Percentiles rank a stretch among this genome's conserved stretches.
Evolutionary conservation across 2,797 vertebrate species (phyloP).

Genomic region (Aphelocoma californica): DNA sequence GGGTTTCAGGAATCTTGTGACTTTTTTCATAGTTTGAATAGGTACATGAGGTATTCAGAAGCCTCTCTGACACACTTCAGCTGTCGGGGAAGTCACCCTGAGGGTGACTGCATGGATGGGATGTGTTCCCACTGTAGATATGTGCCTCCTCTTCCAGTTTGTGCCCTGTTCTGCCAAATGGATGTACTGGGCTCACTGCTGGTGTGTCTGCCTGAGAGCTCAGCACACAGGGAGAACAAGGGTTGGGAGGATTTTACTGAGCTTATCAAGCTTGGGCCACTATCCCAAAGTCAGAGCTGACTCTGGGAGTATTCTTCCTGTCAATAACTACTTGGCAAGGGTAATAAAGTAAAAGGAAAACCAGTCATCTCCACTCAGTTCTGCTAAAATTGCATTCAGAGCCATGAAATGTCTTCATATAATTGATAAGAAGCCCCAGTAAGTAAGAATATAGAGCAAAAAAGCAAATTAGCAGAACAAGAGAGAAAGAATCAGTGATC

Average conservation of each 20-base stretch:
- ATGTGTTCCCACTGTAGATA: neutral
- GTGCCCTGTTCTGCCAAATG: accelerated
- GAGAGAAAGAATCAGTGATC: neutral
- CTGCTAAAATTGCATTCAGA: neutral
- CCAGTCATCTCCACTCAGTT: neutral
- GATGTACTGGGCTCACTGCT: neutral
- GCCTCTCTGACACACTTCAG: neutral
- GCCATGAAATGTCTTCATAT: neutral
- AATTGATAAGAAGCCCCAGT: neutral
- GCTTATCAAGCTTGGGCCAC: neutral
- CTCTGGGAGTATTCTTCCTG: neutral
- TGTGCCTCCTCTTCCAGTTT: neutral
- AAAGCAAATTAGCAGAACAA: neutral
- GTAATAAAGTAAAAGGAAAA: neutral
- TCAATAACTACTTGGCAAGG: neutral
- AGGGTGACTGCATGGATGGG: neutral
- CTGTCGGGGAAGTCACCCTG: neutral
- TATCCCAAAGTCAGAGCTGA: neutral
- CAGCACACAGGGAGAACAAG: neutral
- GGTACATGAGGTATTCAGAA: neutral
- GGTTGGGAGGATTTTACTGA: neutral
- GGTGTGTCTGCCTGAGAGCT: neutral
- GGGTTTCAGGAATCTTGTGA: neutral
- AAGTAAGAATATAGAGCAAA: neutral
- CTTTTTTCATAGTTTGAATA: neutral